Percentiles rank a stretch among this genome's conserved stretches.
phyloP scores from a whole-genome alignment of 1,140 invertebrate species.

The Papilio helenus region DNA sequence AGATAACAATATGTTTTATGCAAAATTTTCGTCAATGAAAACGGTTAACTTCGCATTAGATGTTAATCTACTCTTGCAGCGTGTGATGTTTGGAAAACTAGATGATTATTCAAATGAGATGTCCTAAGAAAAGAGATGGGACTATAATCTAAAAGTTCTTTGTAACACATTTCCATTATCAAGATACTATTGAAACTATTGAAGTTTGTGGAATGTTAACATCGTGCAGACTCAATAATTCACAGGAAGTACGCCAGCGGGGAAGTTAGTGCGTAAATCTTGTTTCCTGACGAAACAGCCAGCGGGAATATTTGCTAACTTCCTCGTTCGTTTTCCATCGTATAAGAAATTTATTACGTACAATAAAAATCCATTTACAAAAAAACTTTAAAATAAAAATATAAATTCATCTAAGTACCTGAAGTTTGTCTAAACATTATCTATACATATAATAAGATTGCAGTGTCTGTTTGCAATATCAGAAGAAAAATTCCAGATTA shows the following conservation, averaged over 20 bases:
- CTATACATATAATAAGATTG: no score
- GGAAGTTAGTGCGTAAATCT: conserved; percentile 11
- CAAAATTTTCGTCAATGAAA: no score
- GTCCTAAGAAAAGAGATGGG: no score
- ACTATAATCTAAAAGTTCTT: no score
- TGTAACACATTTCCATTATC: no score
- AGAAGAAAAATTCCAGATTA: no score
- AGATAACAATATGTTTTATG: no score
- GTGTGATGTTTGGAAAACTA: no score
- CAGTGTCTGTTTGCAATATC: no score
- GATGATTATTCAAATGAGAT: no score
- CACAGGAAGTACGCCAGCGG: background rate
- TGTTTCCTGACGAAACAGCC: background rate
- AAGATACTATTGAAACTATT: background rate
- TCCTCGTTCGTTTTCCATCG: background rate
- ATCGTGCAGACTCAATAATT: background rate
- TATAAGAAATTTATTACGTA: background rate
- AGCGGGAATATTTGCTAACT: conserved; percentile 11
- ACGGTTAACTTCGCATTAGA: no score
- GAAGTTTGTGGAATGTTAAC: background rate
- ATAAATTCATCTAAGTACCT: background rate
- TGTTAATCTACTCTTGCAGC: no score
- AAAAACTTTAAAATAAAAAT: background rate
- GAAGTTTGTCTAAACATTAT: background rate
- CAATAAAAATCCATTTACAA: background rate